Evolutionary conservation across 2,888 invertebrate species (phyloP).

Genomic region (Siphlonurus alternatus): DNA sequence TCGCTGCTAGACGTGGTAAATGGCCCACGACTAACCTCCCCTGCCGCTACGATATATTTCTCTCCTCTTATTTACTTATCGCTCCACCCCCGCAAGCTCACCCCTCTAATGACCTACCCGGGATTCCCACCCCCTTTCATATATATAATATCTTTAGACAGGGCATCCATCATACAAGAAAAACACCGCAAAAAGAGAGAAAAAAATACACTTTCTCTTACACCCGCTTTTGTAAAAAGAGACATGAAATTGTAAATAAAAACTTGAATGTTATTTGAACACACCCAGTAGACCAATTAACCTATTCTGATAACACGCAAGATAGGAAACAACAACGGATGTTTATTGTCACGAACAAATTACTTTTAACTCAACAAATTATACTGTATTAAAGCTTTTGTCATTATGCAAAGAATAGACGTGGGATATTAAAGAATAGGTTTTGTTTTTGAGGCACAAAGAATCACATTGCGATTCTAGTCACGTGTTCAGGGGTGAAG

Average conservation of each 20-base stretch:
- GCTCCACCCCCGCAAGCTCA: background rate
- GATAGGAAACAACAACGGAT: background rate
- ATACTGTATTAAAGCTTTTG: too few relatives aligned
- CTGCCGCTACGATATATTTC: background rate
- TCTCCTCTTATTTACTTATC: background rate
- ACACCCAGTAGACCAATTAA: background rate
- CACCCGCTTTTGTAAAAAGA: background rate
- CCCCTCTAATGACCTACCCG: background rate
- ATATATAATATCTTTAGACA: background rate
- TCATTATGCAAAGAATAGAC: too few relatives aligned
- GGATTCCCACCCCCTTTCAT: background rate
- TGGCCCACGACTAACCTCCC: background rate
- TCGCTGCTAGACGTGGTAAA: background rate
- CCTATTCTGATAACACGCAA: background rate
- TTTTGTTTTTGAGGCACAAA: background rate
- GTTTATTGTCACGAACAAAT: too few relatives aligned
- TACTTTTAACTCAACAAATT: too few relatives aligned
- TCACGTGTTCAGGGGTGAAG: too few relatives aligned
- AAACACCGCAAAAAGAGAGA: background rate
- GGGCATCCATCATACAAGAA: background rate
- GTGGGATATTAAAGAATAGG: too few relatives aligned
- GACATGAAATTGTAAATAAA: background rate
- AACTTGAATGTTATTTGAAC: background rate
- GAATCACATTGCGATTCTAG: background rate
- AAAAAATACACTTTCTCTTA: background rate